Evolutionary conservation across 2,888 invertebrate species (phyloP).

Genomic region (Notocelia uddmanniana): DNA sequence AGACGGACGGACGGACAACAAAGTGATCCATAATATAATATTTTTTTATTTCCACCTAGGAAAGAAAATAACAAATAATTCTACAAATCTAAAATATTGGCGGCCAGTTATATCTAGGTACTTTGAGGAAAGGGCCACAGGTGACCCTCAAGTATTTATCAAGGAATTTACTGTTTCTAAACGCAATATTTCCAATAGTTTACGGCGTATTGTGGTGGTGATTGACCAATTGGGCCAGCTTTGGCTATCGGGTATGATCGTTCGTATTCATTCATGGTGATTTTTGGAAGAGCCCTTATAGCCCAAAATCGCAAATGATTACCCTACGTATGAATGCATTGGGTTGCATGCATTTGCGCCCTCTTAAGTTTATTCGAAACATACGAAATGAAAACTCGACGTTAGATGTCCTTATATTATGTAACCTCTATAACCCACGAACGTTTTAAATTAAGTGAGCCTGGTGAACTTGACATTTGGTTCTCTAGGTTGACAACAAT

Average conservation of each 20-base stretch:
- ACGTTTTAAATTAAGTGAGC: background rate
- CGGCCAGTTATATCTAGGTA: background rate
- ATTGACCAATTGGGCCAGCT: background rate
- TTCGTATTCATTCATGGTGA: no score
- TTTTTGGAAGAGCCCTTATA: background rate
- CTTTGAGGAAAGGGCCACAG: no score
- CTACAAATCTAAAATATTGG: background rate
- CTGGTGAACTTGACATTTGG: constrained; percentile 23
- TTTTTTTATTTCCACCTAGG: background rate
- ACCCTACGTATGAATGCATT: no score
- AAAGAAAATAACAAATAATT: background rate
- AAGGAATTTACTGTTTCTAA: background rate
- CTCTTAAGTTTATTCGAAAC: background rate
- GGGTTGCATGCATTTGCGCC: no score
- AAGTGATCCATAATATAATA: no score
- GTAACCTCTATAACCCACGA: background rate
- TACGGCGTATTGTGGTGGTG: background rate
- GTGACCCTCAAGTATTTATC: background rate
- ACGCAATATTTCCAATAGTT: background rate
- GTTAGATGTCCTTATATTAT: background rate
- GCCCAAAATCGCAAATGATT: no score
- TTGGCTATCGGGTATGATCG: background rate
- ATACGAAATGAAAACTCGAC: no score
- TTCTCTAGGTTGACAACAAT: constrained; percentile 25
- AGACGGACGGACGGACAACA: no score